Conservation (phyloP, 2,888 invertebrate genomes). For the Julus scandinavius region DNA sequence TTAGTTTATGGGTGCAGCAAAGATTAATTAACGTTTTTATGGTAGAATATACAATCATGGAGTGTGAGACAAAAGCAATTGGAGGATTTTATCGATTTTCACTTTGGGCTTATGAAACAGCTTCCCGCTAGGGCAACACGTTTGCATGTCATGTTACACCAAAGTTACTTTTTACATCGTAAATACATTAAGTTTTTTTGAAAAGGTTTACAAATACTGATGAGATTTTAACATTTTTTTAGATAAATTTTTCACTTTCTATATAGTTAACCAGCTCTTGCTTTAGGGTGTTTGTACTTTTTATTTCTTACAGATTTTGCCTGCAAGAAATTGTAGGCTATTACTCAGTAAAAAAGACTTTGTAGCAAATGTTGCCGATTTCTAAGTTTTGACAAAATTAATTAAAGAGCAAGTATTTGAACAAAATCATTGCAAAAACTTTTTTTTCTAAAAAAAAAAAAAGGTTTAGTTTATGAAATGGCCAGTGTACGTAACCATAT, state of each 20-base stretch:
- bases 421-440: too few relatives aligned
- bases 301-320: too few relatives aligned
- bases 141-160: neutral
- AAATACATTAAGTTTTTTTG: neutral
- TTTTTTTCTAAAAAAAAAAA: too few relatives aligned
- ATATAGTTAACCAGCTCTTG: neutral
- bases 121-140: constrained; percentile 20
- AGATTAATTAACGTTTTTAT: constrained; percentile 46
- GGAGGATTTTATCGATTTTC: constrained; percentile 43
- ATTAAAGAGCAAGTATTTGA: too few relatives aligned
- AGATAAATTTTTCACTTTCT: neutral
- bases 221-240: neutral
- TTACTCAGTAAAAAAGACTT: too few relatives aligned
- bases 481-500: too few relatives aligned
- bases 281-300: too few relatives aligned
- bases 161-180: neutral
- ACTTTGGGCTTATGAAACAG: constrained; percentile 8
- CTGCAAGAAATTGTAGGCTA: too few relatives aligned
- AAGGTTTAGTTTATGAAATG: too few relatives aligned
- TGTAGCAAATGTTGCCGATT: too few relatives aligned
- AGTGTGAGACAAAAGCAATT: constrained; percentile 33
- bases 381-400: too few relatives aligned
- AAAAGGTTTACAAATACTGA: neutral
- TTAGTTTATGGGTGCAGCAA: constrained; percentile 35
- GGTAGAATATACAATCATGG: constrained; percentile 42